Base-by-base conservation (phyloP, 2,797 vertebrate species). In the Melanotaenia trifasciata region DNA sequence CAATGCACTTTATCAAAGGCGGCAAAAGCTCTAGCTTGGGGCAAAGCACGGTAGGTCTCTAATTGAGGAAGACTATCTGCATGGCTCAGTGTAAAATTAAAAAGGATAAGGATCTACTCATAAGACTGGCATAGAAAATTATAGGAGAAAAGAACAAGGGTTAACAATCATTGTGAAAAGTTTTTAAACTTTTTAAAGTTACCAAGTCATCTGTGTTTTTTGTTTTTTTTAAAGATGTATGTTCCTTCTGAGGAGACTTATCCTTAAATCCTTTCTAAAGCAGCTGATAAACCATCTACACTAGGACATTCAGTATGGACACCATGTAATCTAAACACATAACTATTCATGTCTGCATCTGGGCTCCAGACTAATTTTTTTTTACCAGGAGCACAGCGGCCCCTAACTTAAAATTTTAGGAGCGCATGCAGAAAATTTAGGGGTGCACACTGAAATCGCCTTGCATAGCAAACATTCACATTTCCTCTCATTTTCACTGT, bases 81-180 rank as follows among this genome's bases (percentile, higher is more conserved):
- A 65, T 47, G 79, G 88, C 84, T 88, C 78, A 76, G 54, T 18
- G 20, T 81, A 76, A 87, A 84, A 90, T 84, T 80, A 84, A 81
- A 84, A 79, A 76, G 84, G 78, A 89, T 85, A 86, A 81, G 69
- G 70, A 86, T 84, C 81, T 80, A 47, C 59, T 80, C 40, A 67
- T 84, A 70, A 85, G 63, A 70, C 66, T 53, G 51, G 67, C 74
- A 80, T 72, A 80, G 65, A 79, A 87, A 58, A 51, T 36, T 58
- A 35, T 6, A 57, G 14, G 26, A 16, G n/a, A 64, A 32, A 24
- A 26, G 24, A 24, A 53, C 51, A n/a, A 30, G 6, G 26, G 22
- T 30, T 40, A 47, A 28, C 4, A 58, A n/a, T 8, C 28, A 33
- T 6, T 36, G 11, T 59, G n/a, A 16, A 4, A 33, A 18, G 43